phyloP scores from a whole-genome alignment of 2,113 vertebrate genomes.

The Notechis scutatus region DNA sequence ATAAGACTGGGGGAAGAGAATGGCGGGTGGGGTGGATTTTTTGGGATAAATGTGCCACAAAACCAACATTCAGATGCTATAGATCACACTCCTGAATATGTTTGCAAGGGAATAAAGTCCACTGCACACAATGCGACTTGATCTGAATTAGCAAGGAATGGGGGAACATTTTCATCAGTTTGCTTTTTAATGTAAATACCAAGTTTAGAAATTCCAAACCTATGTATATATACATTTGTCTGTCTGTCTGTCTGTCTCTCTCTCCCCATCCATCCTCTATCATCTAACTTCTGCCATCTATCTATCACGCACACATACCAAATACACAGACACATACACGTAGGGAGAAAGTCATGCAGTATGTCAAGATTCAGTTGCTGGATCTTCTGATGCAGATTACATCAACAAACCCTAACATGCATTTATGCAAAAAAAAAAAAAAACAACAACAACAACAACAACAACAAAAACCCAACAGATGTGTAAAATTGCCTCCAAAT shows the following conservation, averaged over 20 bases:
- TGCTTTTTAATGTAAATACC: no score
- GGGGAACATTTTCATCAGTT: neutral
- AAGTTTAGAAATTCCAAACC: no score
- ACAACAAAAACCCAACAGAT: neutral
- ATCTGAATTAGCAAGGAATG: neutral
- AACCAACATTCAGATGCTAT: neutral
- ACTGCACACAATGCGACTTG: neutral
- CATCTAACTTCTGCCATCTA: no score
- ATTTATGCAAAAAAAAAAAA: neutral
- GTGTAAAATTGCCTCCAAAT: neutral
- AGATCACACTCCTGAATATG: neutral
- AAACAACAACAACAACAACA: neutral
- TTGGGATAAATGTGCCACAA: neutral
- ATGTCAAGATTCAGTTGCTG: neutral
- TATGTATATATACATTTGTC: no score
- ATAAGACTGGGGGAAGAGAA: neutral
- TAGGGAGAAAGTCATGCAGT: neutral
- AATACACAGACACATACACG: neutral
- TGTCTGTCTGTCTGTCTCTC: no score
- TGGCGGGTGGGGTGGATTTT: neutral
- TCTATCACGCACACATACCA: no score
- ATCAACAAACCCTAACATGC: neutral
- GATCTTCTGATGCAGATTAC: neutral
- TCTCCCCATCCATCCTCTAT: no score
- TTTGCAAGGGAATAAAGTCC: neutral